These are phyloP conservation scores for Acrossocheilus fasciatus DNA, from an alignment of 2,797 vertebrate species.

Conservation along the genomic window DNA sequence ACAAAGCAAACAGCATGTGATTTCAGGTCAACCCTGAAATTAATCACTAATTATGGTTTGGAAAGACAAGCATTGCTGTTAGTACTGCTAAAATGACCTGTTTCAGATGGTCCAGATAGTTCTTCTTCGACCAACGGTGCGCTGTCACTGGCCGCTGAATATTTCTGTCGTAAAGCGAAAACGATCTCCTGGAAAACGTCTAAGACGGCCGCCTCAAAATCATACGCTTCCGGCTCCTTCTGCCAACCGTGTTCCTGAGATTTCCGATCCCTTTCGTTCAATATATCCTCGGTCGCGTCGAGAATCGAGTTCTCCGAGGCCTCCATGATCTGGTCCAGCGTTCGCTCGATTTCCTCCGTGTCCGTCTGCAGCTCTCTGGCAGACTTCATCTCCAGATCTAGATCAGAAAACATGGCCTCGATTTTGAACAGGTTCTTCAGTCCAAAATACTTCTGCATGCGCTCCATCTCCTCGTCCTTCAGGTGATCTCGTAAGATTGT, in stretches of 20 bases:
- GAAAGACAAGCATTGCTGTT: not conserved
- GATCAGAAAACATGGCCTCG: constrained; percentile 87
- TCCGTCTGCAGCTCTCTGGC: constrained; percentile 67
- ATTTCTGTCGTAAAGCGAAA: constrained; percentile 88
- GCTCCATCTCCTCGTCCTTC: constrained; percentile 76
- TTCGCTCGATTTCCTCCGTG: constrained; percentile 78
- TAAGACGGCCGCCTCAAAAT: constrained; percentile 85
- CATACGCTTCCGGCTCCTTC: constrained; percentile 71
- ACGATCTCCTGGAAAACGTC: constrained; percentile 92
- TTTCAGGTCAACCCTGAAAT: not conserved
- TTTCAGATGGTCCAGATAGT: constrained; percentile 21
- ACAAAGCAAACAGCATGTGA: not conserved
- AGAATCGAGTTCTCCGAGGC: constrained; percentile 85
- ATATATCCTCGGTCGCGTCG: constrained; percentile 84
- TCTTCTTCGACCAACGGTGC: constrained; percentile 69
- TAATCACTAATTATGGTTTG: not conserved
- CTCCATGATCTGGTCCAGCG: constrained; percentile 87
- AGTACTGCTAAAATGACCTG: constrained; percentile 70
- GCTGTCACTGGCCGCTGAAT: constrained; percentile 79
- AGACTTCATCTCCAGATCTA: constrained; percentile 82
- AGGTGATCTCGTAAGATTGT: constrained; percentile 84
- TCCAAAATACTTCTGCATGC: constrained; percentile 81
- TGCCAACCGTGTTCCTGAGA: constrained; percentile 64
- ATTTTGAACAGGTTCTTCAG: constrained; percentile 78
- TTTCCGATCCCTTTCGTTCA: constrained; percentile 75